Base-by-base conservation (phyloP, 2,113 vertebrate genomes). In the Spermophilus dauricus region DNA sequence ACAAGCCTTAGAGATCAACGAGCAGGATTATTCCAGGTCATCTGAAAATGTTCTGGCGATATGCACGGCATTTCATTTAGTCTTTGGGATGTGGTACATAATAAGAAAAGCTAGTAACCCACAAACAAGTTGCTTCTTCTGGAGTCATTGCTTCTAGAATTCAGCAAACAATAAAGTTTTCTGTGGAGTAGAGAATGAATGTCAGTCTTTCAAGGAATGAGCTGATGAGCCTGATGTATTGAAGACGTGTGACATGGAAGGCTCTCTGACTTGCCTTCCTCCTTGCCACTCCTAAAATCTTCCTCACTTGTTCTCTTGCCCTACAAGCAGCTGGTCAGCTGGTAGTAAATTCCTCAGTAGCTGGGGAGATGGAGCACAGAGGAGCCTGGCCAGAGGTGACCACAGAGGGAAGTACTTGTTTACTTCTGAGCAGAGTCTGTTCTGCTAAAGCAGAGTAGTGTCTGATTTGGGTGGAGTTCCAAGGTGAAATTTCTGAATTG, bases 401-500 rank as follows among this genome's bases (percentile, higher is more conserved):
- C 58, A 6, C 65, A 42, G 96, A 77, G 75, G 61, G 90, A 93
- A 69, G 69, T 91, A 76, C 98, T 94, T 89, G 28, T 96, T 98
- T 95, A 11, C 94, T 89, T 83, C 53, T 0, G 0, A 91, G 82
- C 83, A 63, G 9, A 14, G 89, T 34, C 3, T 24, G 4, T 39
- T 1, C 14, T 78, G 2, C 45, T 93, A 45, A 65, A 93, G 89
- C 72, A 97, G 26, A 26, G 39, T 61, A 4, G n/a, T 67, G 80
- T 85, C 77, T 76, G 30, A 83, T 94, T 72, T 39, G 94, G 97
- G 82, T 89, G 95, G 72, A 90, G 70, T 96, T 91, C 34, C 82
- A 91, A 86, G 89, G 97, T 76, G 87, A 97, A 89, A 96, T 89
- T 95, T 95, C 89, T 96, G 87, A 86, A 30, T 82, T 69, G 26